Evolutionary conservation across 2,888 invertebrate genomes (phyloP), one percentile per base, ranked within the genome.

Genomic region (Eupsilia transversa): DNA sequence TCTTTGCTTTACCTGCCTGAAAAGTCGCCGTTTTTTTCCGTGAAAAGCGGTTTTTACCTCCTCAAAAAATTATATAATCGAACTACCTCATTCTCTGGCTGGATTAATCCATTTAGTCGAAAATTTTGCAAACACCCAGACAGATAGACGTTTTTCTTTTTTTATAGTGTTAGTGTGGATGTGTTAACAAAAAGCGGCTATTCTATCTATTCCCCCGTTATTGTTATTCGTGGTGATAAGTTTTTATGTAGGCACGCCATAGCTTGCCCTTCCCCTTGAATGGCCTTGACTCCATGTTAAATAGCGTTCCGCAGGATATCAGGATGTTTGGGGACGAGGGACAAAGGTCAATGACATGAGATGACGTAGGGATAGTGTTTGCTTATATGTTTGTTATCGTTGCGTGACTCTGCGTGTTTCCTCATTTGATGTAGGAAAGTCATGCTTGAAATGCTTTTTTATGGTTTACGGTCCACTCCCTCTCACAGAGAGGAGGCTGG

Each of bases 281-380:
- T 87, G 89, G 77, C 89, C 90, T 90, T 90, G 87, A 85, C 86
- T 83, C 63, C 57, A 69, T 77, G 84, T 72, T 77, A 79, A 82
- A 78, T 71, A 79, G 74, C 65, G 61, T 68, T 72, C 41, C 79
- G 74, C 30, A 74, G 80, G 79, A 83, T 86, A 79, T 80, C 77
- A 77, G 82, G 79, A 83, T 79, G 70, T 72, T 71, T 69, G 66
- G 77, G 76, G 64, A 64, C 57, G 52, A 5, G 43, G 72, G 64
- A 73, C 59, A 41, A n/a, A 66, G 86, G 80, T 87, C 88, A 86
- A 74, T 79, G 82, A 81, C 88, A 67, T 46, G 46, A 30, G 23
- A 67, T 59, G 68, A 69, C 63, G 69, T 63, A 60, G 52, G 57
- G 54, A 46, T 59, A 33, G 38, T 71, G 54, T 84, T 73, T 63